Conservation (phyloP, 23 tunicate species). For the Ascidia mentula region DNA sequence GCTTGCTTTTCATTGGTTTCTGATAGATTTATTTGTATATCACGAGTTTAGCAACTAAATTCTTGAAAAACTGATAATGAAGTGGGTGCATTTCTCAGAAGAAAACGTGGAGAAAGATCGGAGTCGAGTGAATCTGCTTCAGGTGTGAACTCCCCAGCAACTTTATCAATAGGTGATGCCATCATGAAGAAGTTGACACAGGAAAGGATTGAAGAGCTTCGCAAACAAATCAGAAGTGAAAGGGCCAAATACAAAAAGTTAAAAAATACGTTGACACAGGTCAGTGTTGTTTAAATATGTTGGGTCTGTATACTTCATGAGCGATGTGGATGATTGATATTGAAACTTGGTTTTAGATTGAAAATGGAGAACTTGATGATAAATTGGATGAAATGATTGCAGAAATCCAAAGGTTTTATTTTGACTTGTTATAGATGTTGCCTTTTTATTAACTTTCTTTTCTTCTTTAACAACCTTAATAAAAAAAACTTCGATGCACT, state of each 20-base stretch:
- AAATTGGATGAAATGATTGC: conserved; percentile 58
- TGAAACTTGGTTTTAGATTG: conserved; percentile 25
- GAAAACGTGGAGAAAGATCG: conserved; percentile 58
- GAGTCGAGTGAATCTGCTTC: conserved; percentile 58
- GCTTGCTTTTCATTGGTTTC: too few species aligned
- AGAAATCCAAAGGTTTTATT: conserved; percentile 12
- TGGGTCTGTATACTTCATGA: too few species aligned
- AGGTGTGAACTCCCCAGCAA: conserved; percentile 20
- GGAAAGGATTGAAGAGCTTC: conserved; percentile 72
- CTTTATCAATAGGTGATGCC: conserved; percentile 44
- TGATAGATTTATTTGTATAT: too few species aligned
- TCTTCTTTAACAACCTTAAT: too few species aligned
- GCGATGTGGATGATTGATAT: not conserved
- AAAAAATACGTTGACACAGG: conserved; percentile 61
- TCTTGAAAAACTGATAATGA: too few species aligned
- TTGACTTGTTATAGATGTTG: not conserved
- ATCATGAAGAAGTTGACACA: conserved; percentile 55
- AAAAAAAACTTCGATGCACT: too few species aligned
- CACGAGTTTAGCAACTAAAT: too few species aligned
- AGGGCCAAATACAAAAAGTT: conserved; percentile 58
- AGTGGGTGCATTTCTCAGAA: conserved; percentile 31
- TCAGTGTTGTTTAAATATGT: conserved; percentile 5
- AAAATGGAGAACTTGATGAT: conserved; percentile 65
- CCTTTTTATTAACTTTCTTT: too few species aligned
- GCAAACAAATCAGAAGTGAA: conserved; percentile 57